A percentile compares a stretch with the other conserved stretches of the same genome.
These are phyloP conservation scores for Syngnathus acus DNA, from an alignment of 2,797 vertebrate species.

Conservation along the genomic window DNA sequence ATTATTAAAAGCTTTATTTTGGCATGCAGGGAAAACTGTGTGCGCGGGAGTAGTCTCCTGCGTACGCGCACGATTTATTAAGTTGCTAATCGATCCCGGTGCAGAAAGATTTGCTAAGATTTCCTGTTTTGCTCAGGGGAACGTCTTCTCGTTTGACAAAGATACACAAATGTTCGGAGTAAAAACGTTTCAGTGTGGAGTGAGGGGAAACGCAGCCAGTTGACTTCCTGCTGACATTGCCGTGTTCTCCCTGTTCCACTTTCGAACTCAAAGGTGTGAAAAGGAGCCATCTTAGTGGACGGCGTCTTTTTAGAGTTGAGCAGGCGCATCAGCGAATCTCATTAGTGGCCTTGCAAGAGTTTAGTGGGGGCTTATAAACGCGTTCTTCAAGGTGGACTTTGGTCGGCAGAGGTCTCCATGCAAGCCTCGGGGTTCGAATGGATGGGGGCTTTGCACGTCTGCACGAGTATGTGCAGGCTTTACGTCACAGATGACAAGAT, in stretches of 20 bases:
- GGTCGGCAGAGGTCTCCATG: constrained; percentile 31
- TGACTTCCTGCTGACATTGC: too few species aligned
- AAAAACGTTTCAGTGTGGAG: background rate
- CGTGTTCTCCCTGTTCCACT: background rate
- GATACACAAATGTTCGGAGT: background rate
- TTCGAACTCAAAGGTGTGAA: background rate
- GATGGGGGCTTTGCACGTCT: constrained; percentile 14
- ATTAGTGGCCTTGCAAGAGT: constrained; percentile 60
- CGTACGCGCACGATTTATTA: background rate
- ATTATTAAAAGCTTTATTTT: background rate
- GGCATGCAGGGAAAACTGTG: background rate
- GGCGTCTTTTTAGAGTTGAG: background rate
- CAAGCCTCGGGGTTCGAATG: constrained; percentile 37
- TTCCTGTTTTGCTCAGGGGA: background rate
- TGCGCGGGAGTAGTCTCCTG: background rate
- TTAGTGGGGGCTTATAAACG: constrained; percentile 56
- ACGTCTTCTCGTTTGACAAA: background rate
- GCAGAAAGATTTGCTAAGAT: background rate
- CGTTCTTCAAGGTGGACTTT: constrained; percentile 30
- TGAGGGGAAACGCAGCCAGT: background rate
- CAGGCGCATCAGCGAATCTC: constrained; percentile 49
- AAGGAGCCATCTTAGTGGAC: too few species aligned
- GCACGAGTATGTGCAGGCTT: background rate
- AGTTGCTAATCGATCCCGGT: background rate
- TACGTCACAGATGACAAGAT: background rate